Evolutionary conservation across 2,797 vertebrate genomes (phyloP), one percentile per base, ranked within the genome.

Genomic region (Hybognathus amarus): DNA sequence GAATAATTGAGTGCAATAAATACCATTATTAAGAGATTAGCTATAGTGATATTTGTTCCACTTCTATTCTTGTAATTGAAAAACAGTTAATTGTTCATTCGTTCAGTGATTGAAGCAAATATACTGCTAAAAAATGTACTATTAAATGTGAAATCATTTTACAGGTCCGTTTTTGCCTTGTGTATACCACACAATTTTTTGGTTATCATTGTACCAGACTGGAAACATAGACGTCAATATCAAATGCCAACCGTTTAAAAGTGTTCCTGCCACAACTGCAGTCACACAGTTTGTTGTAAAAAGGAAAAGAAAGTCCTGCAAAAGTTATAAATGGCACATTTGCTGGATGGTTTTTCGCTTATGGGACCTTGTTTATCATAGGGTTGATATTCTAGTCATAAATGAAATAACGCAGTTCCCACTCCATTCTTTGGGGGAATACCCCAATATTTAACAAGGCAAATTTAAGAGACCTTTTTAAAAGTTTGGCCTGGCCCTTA

Each of bases 381-480:
- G 45, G 17, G 22, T 74, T 73, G 56, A 54, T 70, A 56, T 82
- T 84, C 24, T 64, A 67, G 18, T 20, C 36, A 27, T 71, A 66
- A 84, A 84, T 78, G 6, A 84, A 74, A 82, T 17, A 59, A 67
- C 77, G n/a, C 63, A 79, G 36, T 59, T 81, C 74, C 70, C 67
- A 85, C n/a, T 80, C 69, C 8, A 45, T 83, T 84, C 36, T 83
- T n/a, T 87, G 88, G 83, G 87, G 89, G 89, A 91, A 91, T 90
- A 86, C 86, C 71, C 78, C 79, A 76, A 80, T 69, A 85, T 92
- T 93, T 93, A 92, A 91, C 85, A 83, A 89, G 88, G 82, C 71
- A 83, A 88, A 88, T 92, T 92, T 91, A 92, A 92, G 84, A 92
- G 89, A 89, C 88, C 89, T 89, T 89, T 88, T 94, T 90, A 91